A percentile compares a stretch with the other conserved stretches of the same genome.
Evolutionary conservation across 2,797 vertebrate species (phyloP).

Genomic region (Aldrovandia affinis): DNA sequence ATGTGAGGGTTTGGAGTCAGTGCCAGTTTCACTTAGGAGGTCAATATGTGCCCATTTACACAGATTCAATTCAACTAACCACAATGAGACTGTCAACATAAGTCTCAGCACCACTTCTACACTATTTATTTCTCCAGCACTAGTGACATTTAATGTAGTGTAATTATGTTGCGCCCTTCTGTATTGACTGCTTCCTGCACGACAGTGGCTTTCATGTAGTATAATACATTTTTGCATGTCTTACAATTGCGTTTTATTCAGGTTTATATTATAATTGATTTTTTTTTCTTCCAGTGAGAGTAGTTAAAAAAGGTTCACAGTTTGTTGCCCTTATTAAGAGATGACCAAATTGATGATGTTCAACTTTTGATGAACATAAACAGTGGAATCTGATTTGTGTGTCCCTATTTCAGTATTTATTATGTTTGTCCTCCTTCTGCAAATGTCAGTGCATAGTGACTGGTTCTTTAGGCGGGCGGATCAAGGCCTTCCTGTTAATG

Average conservation of each 20-base stretch:
- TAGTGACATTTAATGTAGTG: not conserved
- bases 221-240: not conserved
- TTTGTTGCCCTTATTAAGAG: not conserved
- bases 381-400: not conserved
- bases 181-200: not conserved
- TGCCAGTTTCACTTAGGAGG: not conserved
- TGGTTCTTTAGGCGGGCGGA: not conserved
- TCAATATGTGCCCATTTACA: conserved; percentile 2
- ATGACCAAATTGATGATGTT: not conserved
- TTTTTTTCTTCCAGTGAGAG: not conserved
- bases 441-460: not conserved
- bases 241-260: not conserved
- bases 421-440: not conserved
- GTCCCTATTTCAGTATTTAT: not conserved
- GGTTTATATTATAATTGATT: not conserved
- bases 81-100: not conserved
- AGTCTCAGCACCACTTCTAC: not conserved
- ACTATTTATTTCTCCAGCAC: not conserved
- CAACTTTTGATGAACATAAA: not conserved
- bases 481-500: too few relatives aligned
- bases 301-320: not conserved
- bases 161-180: not conserved
- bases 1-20: not conserved
- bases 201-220: not conserved
- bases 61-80: not conserved